Base-by-base conservation (phyloP, 1,140 invertebrate species). In the Leptinotarsa defecta region DNA sequence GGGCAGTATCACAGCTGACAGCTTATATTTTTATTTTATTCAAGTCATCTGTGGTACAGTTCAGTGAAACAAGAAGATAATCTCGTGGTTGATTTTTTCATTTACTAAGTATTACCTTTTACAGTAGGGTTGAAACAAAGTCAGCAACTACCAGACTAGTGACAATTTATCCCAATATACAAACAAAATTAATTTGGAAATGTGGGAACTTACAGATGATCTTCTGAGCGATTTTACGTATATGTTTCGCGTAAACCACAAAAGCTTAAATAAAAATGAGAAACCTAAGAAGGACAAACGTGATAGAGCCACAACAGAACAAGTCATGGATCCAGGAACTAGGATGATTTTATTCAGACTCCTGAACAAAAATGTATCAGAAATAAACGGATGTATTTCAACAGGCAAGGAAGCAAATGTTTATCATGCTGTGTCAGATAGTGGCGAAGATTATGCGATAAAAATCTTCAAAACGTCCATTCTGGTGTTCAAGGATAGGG, bases 401-500 rank as follows among this genome's bases (percentile, higher is more conserved):
- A 97, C 95, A 1, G 96, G 96, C 13, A 99, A 99, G 87, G 98
- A 99, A 87, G 98, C 98, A 0, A 99, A 99, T 88, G 98, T 99
- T 0, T 99, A 99, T 86, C 95, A 98, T 87, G 96, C 96, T 0
- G 92, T 91, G 17, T 92, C 92, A 3, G 91, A 92, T 81, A 89
- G 88, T 49, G 90, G 88, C 3, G 90, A 94, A 82, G 92, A 97
- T 83, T 91, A 89, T 84, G 97, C 96, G 3, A 92, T 99, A 3
- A 99, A 99, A 89, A 95, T 99, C 72, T 99, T 96, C 84, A 99
- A 99, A 88, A 99, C 97, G 4, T 98, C 96, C 0, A 98, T 98
- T 82, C 86, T 99, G 68, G 92, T 95, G 0, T 99, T 99, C 83
- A 99, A 98, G 88, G 96, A 99, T 86, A 89, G 98, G 76, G 97